phyloP scores from a whole-genome alignment of 1,140 invertebrate species.

The Aphis craccivora region DNA sequence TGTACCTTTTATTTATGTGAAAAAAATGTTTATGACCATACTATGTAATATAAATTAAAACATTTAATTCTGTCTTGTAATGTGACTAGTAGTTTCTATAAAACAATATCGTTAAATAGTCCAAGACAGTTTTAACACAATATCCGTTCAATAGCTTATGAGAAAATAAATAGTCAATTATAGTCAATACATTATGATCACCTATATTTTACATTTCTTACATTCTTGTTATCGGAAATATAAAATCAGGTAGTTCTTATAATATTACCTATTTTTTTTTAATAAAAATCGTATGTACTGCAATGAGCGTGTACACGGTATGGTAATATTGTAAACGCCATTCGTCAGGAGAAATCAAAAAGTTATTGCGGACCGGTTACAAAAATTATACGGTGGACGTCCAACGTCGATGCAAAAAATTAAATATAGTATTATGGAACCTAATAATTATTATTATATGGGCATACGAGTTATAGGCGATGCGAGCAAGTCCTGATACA shows the following conservation, averaged over 20 bases:
- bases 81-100: too few relatives aligned
- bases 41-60: too few relatives aligned
- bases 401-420: not conserved
- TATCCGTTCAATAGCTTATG: too few relatives aligned
- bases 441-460: conserved; percentile 18
- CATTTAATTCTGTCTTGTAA: too few relatives aligned
- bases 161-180: too few relatives aligned
- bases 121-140: too few relatives aligned
- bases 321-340: not conserved
- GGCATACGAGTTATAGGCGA: not conserved
- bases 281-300: not conserved
- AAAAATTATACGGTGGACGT: conserved; percentile 2
- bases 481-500: not conserved
- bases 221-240: not conserved
- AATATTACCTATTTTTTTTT: not conserved
- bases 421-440: not conserved
- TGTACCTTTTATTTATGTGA: too few relatives aligned
- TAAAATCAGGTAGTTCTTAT: not conserved
- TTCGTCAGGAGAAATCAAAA: not conserved
- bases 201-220: not conserved
- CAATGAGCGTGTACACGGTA: not conserved
- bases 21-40: too few relatives aligned
- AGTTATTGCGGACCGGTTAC: not conserved
- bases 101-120: too few relatives aligned
- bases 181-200: not conserved